These are phyloP conservation scores for Serilophus lunatus DNA, from an alignment of 2,113 vertebrate species.

Conservation along the genomic window DNA sequence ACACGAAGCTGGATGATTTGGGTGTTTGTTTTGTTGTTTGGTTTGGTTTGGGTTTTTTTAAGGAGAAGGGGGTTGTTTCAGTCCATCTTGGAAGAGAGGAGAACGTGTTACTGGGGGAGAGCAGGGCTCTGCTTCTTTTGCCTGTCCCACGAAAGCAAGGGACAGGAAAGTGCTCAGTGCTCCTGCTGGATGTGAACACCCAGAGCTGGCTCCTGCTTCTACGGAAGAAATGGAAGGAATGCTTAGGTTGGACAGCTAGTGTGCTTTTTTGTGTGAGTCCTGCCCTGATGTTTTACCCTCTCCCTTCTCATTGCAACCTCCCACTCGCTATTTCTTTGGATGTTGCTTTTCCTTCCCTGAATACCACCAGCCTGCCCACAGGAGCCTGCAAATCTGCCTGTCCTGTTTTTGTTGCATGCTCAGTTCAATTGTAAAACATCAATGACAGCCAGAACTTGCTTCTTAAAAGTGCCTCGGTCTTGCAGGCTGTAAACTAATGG, in stretches of 20 bases:
- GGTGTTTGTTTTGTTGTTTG: not conserved
- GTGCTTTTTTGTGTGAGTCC: not conserved
- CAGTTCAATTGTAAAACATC: not conserved
- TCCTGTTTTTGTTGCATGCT: not conserved
- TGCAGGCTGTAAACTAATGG: not conserved
- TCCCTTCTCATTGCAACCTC: not conserved
- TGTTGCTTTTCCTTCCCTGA: not conserved
- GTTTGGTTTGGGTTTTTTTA: not conserved
- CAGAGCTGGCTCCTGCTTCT: not conserved
- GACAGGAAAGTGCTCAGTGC: not conserved
- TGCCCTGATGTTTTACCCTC: not conserved
- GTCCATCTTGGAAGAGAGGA: not conserved
- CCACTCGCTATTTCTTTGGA: not conserved
- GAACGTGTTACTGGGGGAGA: rapidly evolving
- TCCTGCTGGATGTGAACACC: not conserved
- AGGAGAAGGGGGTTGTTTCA: not conserved
- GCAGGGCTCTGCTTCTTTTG: not conserved
- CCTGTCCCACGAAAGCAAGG: rapidly evolving
- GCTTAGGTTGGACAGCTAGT: not conserved
- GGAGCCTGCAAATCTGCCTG: rapidly evolving
- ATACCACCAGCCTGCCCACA: not conserved
- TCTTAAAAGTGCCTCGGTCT: not conserved
- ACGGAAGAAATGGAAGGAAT: not conserved
- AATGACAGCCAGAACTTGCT: not conserved
- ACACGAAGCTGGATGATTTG: not conserved